A percentile compares a stretch with the other conserved stretches of the same genome.
These are phyloP conservation scores for Sphenopsis melanotis DNA, from an alignment of 2,797 vertebrate genomes.

Conservation along the genomic window DNA sequence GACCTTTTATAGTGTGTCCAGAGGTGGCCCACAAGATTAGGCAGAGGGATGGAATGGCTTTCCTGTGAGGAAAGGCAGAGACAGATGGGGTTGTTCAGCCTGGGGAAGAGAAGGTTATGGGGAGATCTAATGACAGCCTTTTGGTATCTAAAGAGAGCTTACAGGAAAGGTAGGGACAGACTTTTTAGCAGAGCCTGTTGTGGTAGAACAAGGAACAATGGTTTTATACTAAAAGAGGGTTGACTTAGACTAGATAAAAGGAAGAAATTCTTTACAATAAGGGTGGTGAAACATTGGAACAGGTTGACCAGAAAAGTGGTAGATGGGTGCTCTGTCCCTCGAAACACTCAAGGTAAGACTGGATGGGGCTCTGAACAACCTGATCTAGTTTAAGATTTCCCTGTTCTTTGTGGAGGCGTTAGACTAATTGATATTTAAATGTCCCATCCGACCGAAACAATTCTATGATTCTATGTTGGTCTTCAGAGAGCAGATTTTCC, in stretches of 20 bases:
- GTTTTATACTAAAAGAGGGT: not conserved
- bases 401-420: not conserved
- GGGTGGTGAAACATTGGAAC: not conserved
- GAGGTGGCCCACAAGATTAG: not conserved
- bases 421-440: not conserved
- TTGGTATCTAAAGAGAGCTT: not conserved
- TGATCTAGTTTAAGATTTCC: not conserved
- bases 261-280: not conserved
- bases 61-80: not conserved
- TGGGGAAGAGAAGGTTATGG: not conserved
- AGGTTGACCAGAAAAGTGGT: not conserved
- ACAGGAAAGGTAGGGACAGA: not conserved
- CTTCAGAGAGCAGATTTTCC: not conserved
- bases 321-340: not conserved
- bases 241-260: not conserved
- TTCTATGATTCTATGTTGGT: not conserved
- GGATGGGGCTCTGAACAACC: not conserved
- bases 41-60: not conserved
- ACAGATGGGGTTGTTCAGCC: not conserved
- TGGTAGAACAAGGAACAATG: not conserved
- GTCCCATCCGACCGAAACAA: not conserved
- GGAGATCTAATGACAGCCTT: not conserved
- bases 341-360: not conserved
- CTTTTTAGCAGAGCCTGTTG: not conserved
- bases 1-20: rapidly evolving